These are phyloP conservation scores for Taenioides sp. DNA, from an alignment of 2,797 vertebrate species.

Conservation along the genomic window DNA sequence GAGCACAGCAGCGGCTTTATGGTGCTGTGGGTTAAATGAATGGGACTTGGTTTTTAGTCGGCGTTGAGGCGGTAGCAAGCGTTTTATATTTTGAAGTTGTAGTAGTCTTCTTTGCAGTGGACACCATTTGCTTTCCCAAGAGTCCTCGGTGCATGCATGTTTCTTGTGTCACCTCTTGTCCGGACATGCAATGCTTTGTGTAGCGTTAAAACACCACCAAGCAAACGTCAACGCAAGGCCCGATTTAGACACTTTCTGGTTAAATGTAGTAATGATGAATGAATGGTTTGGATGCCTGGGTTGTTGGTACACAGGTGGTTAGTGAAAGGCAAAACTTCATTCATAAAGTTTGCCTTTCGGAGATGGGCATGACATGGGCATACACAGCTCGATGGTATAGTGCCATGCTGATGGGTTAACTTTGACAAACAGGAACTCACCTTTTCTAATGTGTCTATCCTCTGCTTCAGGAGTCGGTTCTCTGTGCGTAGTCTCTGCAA, in stretches of 20 bases:
- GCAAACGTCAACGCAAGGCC: conserved; percentile 14
- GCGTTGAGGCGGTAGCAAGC: conserved; percentile 34
- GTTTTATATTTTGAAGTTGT: conserved; percentile 21
- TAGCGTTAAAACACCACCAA: conserved; percentile 27
- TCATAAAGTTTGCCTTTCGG: conserved; percentile 28
- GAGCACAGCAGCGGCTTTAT: conserved; percentile 18
- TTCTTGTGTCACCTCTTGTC: conserved; percentile 1
- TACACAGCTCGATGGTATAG: conserved; percentile 47
- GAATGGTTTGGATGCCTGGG: conserved; percentile 13
- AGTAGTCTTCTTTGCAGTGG: conserved; percentile 5
- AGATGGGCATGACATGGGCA: conserved; percentile 30
- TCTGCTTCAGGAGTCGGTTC: conserved; percentile 94
- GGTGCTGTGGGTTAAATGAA: conserved; percentile 10
- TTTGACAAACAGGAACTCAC: conserved; percentile 74
- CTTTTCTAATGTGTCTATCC: conserved; percentile 98
- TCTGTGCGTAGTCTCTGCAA: conserved; percentile 94
- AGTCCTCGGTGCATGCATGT: conserved; percentile 43
- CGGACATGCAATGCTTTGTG: conserved; percentile 50
- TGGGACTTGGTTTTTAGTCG: conserved; percentile 18
- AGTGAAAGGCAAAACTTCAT: conserved; percentile 52
- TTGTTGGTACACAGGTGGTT: conserved; percentile 53
- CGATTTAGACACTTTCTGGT: conserved; percentile 13
- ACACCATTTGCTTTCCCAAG: conserved; percentile 21
- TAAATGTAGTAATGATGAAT: conserved; percentile 5
- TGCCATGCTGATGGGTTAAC: conserved; percentile 40